Percentiles rank a stretch among this genome's conserved stretches.
These are phyloP conservation scores for Hephaestus fuliginosus DNA, from an alignment of 2,797 vertebrate species.

Conservation along the genomic window DNA sequence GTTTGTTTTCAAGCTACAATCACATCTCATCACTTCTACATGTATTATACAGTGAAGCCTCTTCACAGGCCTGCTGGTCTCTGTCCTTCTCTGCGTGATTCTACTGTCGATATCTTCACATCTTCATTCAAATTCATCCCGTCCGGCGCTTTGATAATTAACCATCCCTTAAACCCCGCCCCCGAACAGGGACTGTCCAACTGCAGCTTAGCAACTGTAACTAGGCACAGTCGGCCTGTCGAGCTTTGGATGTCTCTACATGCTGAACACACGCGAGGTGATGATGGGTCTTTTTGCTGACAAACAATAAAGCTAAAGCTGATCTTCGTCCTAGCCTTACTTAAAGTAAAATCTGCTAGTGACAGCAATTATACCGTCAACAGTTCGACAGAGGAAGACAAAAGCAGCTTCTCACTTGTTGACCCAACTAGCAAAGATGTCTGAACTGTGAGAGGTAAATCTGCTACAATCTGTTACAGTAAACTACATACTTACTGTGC, in stretches of 20 bases:
- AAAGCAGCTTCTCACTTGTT: too few species aligned
- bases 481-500: too few species aligned
- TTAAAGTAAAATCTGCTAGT: too few species aligned
- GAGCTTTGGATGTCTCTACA: constrained; percentile 14
- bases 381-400: too few species aligned
- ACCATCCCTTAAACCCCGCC: not conserved
- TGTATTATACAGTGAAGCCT: constrained; percentile 7
- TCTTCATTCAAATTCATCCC: constrained; percentile 5
- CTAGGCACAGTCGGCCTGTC: not conserved
- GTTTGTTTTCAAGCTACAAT: constrained; percentile 44
- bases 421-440: too few species aligned
- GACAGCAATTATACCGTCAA: too few species aligned
- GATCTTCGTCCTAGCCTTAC: not conserved
- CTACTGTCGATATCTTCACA: not conserved
- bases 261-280: not conserved
- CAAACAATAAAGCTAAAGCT: not conserved
- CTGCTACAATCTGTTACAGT: too few species aligned
- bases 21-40: constrained; percentile 26
- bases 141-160: not conserved
- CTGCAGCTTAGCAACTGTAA: not conserved
- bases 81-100: not conserved
- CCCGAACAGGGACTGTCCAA: not conserved
- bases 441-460: not conserved
- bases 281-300: too few species aligned
- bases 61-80: constrained; percentile 20